Evolutionary conservation across 1,140 invertebrate species (phyloP).

Genomic region (Macrocentrus cingulum): DNA sequence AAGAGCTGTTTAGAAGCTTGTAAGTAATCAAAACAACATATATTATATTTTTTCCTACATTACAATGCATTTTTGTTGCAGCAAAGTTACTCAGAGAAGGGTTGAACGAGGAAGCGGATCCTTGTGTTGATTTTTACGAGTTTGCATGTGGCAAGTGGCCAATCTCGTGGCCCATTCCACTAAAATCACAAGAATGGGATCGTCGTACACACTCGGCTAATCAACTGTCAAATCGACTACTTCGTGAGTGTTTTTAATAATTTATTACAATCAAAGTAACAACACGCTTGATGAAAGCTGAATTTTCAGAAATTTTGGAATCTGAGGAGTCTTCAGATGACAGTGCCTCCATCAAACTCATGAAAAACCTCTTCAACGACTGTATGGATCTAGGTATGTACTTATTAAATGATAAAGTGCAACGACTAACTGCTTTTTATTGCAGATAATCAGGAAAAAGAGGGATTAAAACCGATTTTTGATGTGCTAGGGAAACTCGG

Average conservation of each 20-base stretch:
- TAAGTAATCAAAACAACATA: too few relatives aligned
- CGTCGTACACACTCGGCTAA: background rate
- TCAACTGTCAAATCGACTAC: background rate
- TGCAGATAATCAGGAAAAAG: background rate
- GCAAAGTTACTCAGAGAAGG: background rate
- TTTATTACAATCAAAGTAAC: too few relatives aligned
- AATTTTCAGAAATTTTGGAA: too few relatives aligned
- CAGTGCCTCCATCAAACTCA: too few relatives aligned
- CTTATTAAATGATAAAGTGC: background rate
- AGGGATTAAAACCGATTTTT: background rate
- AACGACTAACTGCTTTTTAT: too few relatives aligned
- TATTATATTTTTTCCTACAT: background rate
- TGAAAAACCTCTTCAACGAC: background rate
- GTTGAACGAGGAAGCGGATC: background rate
- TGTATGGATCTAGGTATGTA: background rate
- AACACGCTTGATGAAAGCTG: too few relatives aligned
- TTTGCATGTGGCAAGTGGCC: background rate
- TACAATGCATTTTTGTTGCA: background rate
- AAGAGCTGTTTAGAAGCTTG: too few relatives aligned
- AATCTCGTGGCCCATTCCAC: background rate
- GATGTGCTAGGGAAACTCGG: background rate
- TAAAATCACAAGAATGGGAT: background rate
- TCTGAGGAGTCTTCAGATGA: too few relatives aligned
- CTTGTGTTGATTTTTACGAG: slow-evolving; percentile 11
- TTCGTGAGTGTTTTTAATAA: background rate